Base-by-base conservation (phyloP, 2,113 vertebrate genomes). In the Oncorhynchus nerka region DNA sequence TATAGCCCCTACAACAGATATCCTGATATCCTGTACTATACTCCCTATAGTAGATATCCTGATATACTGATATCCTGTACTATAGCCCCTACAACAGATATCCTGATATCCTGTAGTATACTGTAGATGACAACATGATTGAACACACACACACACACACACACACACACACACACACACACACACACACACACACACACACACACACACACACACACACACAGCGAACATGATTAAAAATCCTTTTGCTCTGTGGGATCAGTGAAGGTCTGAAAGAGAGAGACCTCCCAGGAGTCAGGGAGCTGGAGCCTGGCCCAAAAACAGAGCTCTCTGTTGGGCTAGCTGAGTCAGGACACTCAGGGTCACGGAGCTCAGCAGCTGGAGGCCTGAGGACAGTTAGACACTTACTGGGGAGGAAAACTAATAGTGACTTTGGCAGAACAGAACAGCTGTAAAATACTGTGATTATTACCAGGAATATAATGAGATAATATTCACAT, bases 261-360 rank as follows among this genome's bases (percentile, higher is more conserved):
- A 87, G 81, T 83, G 73, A 73, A 82, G 75, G 84, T 85, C 86
- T 89, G 68, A 80, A 83, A 83, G 77, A 81, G 75, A 79, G 88
- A 88, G 90, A 91, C 81, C 80, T 74, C 90, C 88, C 87, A 87
- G 90, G 86, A 91, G 13, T 51, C 12, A 51, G 30, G 48, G n/a
- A 32, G 4, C 30, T 80, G 78, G 73, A 65, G 39, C 62, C 59
- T 45, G 15, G 22, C 59, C 79, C 39, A 71, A 73, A 69, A 79
- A 32, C 78, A 84, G 86, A 86, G 85, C 80, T 83, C 80, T 76
- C 80, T 84, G 76, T 84, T 87, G 78, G 85, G 77, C 83, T 87
- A 84, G 78, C 81, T 78, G 80, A 85, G 75, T 86, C 73, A 71
- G 83, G 87, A 85, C 83, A 88, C 86, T 78, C 73, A 66, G 84